Conservation (phyloP, 2,113 vertebrate genomes). For the Clarias gariepinus region DNA sequence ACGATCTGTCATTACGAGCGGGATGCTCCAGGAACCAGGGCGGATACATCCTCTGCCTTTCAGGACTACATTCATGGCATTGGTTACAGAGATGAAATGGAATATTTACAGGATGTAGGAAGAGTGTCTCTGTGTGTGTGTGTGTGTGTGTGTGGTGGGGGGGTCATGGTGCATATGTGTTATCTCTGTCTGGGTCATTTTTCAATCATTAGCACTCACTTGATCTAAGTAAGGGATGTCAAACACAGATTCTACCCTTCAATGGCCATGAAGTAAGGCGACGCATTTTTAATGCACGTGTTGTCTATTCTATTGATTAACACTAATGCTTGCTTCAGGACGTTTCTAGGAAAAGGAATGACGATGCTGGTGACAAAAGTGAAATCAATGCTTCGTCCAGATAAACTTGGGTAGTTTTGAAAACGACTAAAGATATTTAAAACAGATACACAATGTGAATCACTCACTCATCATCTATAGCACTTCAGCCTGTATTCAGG, state of each 20-base stretch:
- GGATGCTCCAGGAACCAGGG: conserved; percentile 20
- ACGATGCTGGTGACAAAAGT: no score
- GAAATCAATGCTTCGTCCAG: no score
- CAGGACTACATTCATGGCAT: conserved; percentile 24
- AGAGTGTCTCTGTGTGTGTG: background rate
- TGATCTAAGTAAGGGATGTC: background rate
- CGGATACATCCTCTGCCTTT: conserved; percentile 26
- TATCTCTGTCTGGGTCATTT: conserved; percentile 15
- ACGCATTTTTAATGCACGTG: background rate
- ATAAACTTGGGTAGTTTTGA: no score
- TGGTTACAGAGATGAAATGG: conserved; percentile 31
- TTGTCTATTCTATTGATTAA: background rate
- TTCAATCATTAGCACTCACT: conserved; percentile 3
- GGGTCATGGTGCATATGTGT: background rate
- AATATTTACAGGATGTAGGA: conserved; percentile 17
- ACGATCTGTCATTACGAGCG: conserved; percentile 31
- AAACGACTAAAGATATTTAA: no score
- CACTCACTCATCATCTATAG: no score
- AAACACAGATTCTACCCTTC: no score
- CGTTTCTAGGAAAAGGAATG: no score
- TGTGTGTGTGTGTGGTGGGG: background rate
- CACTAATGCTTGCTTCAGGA: background rate
- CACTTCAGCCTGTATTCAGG: no score
- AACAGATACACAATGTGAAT: no score
- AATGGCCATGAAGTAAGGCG: no score